phyloP scores from a whole-genome alignment of 2,888 invertebrate genomes.

The Zonitis immaculata region DNA sequence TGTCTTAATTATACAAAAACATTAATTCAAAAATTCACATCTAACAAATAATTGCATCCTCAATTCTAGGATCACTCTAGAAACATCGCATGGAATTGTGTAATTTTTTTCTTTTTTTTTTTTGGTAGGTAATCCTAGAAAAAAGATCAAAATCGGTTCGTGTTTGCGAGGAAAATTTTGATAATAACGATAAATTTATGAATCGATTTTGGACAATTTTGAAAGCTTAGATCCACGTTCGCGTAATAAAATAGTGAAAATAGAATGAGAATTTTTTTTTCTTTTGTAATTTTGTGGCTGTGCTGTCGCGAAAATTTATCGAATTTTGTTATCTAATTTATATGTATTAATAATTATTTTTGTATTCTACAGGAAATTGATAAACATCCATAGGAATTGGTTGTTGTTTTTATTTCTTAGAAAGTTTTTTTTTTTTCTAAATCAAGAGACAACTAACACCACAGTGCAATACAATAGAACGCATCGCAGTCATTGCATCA shows the following conservation, averaged over 20 bases:
- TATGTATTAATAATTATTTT: no score
- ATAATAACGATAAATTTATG: neutral
- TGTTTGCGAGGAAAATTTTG: neutral
- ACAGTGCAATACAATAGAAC: constrained; percentile 47
- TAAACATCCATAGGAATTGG: constrained; percentile 40
- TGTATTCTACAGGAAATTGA: constrained; percentile 30
- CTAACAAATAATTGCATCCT: neutral
- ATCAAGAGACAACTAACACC: constrained; percentile 45
- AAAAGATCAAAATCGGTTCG: neutral
- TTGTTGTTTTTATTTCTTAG: constrained; percentile 38
- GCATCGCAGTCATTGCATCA: constrained; percentile 44
- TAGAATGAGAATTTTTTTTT: constrained; percentile 11
- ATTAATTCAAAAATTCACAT: neutral
- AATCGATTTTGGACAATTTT: neutral
- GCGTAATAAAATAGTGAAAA: neutral
- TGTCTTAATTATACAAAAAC: neutral
- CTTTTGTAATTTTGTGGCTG: constrained; percentile 41
- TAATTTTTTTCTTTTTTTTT: no score
- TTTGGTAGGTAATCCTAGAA: neutral
- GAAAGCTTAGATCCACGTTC: neutral
- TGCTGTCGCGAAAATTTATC: constrained; percentile 44
- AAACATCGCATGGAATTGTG: neutral
- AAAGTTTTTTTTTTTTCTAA: neutral
- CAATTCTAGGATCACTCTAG: neutral
- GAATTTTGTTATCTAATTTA: no score